Evolutionary conservation across 2,797 vertebrate genomes (phyloP), one percentile per base, ranked within the genome.

Genomic region (Setipinna tenuifilis): DNA sequence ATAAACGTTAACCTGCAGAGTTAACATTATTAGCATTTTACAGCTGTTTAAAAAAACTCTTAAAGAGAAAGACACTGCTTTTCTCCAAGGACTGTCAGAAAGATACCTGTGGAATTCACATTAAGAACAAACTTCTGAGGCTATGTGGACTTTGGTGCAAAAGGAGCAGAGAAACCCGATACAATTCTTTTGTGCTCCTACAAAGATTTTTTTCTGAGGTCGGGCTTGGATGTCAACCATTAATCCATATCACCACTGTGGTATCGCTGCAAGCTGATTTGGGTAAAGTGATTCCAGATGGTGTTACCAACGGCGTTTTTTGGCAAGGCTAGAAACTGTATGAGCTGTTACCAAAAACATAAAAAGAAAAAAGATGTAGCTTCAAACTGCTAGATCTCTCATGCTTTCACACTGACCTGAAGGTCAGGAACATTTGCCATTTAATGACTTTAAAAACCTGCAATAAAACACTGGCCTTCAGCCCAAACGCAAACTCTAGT

Each of bases 281-380:
- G 80, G 68, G 65, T 59, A 80, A 28, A 86, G 82, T 68, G 59
- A 68, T 86, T 83, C 83, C 82, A 86, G 82, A 85, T 86, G 71
- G 75, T 83, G 61, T 71, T 82, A 71, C 58, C 28, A 46, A 57
- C 31, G 68, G 68, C 68, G 35, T 75, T 75, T 28, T 54, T 54
- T 9, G 50, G 9, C 50, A 75, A 17, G 16, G 0, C 68, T 65
- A 25, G 12, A 75, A 17, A 17, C 50, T 14, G 50, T 16, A 17
- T 75, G 28, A 75, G 31, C 28, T 68, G 28, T 35, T 35, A 12
- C 7, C 23, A 28, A 68, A 68, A 28, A n/a, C 21, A 62, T 12
- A 28, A 71, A 35, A 6, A 19, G 16, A 41, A 16, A 28, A 75
- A 31, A 17, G 5, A 75, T 35, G 28, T 28, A 17, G 23, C 12